Evolutionary conservation across 2,113 vertebrate species (phyloP).

Genomic region (Otus sunia): DNA sequence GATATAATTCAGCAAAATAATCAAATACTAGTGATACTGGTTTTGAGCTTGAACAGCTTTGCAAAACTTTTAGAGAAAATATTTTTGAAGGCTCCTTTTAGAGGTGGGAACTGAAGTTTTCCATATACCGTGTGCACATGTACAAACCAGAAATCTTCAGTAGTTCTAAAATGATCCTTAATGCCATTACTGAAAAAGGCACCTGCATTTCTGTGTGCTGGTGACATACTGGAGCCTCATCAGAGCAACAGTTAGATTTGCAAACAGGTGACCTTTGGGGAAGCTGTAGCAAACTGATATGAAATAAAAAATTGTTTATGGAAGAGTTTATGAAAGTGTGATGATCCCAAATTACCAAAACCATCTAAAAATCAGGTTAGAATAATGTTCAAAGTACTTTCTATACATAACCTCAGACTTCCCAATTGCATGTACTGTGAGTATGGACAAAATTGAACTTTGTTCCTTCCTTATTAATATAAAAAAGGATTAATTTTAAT

Average conservation of each 20-base stretch:
- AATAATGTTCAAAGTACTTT: background rate
- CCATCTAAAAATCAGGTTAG: background rate
- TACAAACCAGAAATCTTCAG: background rate
- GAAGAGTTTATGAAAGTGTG: background rate
- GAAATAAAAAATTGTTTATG: background rate
- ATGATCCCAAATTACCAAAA: background rate
- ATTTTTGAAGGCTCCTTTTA: background rate
- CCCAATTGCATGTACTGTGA: background rate
- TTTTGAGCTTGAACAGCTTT: background rate
- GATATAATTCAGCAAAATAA: background rate
- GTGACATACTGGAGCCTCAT: background rate
- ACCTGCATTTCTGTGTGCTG: background rate
- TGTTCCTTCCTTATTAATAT: background rate
- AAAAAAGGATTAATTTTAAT: conserved; percentile 22
- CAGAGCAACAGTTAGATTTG: background rate
- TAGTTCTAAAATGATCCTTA: background rate
- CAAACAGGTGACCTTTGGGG: background rate
- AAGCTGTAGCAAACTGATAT: background rate
- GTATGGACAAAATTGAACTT: background rate
- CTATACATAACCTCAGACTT: background rate
- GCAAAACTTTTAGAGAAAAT: background rate
- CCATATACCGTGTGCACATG: rapidly evolving
- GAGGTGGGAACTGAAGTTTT: background rate
- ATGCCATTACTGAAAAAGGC: background rate
- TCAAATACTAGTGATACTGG: background rate